Evolutionary conservation across 2,113 vertebrate species (phyloP), one percentile per base, ranked within the genome.

Genomic region (Rhinolophus ferrumequinum): DNA sequence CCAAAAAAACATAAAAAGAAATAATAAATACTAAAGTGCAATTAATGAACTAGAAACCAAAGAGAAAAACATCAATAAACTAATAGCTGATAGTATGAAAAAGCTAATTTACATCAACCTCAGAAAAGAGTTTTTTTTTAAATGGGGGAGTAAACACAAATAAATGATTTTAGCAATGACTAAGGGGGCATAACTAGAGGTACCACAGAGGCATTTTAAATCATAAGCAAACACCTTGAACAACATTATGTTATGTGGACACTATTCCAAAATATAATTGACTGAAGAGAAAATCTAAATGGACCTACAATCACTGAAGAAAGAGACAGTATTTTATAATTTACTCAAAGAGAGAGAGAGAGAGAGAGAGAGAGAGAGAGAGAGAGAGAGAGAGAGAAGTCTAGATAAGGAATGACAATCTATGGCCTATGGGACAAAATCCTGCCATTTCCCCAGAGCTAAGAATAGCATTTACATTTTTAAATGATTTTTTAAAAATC

Each of bases 381-480:
- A 38, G 18, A 33, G 12, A 41, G 11, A 26, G 9, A 10, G 56
- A 33, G 21, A 16, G 7, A 3, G 4, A 54, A 8, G 9, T 44
- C 22, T 35, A 56, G 66, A 73, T 0, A 9, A 14, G 19, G 38
- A 24, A 19, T 67, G 52, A 30, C 64, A 80, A 50, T 72, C 19
- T 19, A 64, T 2, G 38, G 66, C 22, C 5, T 13, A 24, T 10
- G 13, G 3, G 24, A 4, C 84, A 76, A 44, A 41, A 60, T 60
- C 28, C 7, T 41, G 3, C n/a, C 44, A 50, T 2, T n/a, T 47
- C 50, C 33, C 18, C 1, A 22, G 24, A 79, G 54, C 15, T 93
- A 93, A 87, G 30, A 89, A 44, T 14, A 56, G 30, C 66, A 54
- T 60, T 79, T 81, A 44, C 21, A 67, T 62, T 96, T 96, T 82